Evolutionary conservation across 2,888 invertebrate genomes (phyloP), one percentile per base, ranked within the genome.

Genomic region (Andrena bucephala): DNA sequence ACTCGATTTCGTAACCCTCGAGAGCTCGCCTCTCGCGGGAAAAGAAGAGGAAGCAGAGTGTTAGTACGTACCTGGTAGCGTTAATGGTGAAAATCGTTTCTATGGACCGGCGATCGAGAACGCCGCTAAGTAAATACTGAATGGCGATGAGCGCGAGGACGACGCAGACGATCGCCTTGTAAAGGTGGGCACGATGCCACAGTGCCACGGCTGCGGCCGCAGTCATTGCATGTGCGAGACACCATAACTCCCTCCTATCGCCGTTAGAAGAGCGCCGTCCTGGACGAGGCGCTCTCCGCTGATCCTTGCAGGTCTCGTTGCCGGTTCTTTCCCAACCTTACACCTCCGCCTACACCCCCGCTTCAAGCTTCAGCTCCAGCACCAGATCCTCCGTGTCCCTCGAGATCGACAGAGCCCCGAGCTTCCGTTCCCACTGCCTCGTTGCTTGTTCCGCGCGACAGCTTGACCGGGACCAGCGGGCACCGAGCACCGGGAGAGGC

Each of bases 121-220:
- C 95, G 73, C 96, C 95, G 88, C 96, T 96, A 94, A 96, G 96
- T 84, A 96, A 95, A 94, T 96, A 97, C 94, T 97, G 96, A 69
- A 96, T 95, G n/a, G 95, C 95, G 73, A 96, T 96, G 72, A 97
- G 95, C 81, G 96, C 95, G 85, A 96, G 94, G 91, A 96, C 95
- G 89, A 96, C 94, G 89, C 94, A 93, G 89, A 95, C 94, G 85
- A 95, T 92, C 92, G 95, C 94, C 94, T 95, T 95, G 94, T 95
- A 95, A 88, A 95, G 94, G 94, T 95, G 94, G 93, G 94, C 94
- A 90, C 94, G 94, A 91, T 94, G 94, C 94, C 94, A 94, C 92
- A 94, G 92, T 93, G 94, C 93, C 94, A 94, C 94, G 92, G 94
- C 94, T 94, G 92, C 93, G 91, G 93, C 92, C 93, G 92, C 92